Evolutionary conservation across 2,888 invertebrate species (phyloP).

Genomic region (Sepioteuthis lessoniana): DNA sequence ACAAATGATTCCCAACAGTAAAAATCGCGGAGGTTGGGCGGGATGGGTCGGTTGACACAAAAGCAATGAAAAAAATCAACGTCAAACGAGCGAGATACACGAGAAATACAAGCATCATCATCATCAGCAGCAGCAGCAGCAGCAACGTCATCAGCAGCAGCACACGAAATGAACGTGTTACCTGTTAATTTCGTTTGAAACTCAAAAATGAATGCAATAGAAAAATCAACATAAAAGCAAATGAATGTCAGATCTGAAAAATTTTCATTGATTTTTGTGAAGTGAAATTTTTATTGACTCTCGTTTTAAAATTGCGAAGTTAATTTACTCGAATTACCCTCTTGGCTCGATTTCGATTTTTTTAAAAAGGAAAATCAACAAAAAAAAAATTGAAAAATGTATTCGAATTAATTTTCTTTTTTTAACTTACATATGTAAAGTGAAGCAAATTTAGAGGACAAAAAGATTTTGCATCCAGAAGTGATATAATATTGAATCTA

Average conservation of each 20-base stretch:
- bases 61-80: not conserved
- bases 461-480: no score
- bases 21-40: not conserved
- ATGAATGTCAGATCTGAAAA: not conserved
- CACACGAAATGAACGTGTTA: not conserved
- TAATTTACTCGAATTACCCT: not conserved
- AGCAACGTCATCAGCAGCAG: no score
- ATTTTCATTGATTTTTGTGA: slow-evolving; percentile 16
- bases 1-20: not conserved
- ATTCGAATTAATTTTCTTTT: no score
- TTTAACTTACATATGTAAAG: no score
- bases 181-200: not conserved
- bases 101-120: not conserved
- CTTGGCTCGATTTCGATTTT: slow-evolving; percentile 6
- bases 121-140: not conserved
- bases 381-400: not conserved
- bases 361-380: not conserved
- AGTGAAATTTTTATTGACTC: not conserved
- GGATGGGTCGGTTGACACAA: not conserved
- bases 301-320: not conserved
- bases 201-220: no score
- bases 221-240: not conserved
- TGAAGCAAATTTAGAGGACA: no score
- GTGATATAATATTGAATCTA: no score
- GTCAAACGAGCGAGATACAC: not conserved